A percentile compares a stretch with the other conserved stretches of the same genome.
These are phyloP conservation scores for Calypte anna DNA, from an alignment of 2,113 vertebrate genomes.

Conservation along the genomic window DNA sequence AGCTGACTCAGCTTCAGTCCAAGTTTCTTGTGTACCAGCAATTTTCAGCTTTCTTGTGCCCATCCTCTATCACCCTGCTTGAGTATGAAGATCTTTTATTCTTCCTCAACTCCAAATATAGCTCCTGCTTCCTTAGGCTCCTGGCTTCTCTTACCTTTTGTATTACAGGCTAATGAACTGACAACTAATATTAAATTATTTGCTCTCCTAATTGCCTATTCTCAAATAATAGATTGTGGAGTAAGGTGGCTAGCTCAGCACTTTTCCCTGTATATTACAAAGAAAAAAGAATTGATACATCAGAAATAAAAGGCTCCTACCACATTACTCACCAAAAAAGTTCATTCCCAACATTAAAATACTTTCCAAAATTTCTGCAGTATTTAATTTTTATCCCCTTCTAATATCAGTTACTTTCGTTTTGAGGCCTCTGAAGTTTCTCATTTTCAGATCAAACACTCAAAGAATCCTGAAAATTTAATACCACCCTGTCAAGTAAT, in stretches of 20 bases:
- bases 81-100: not conserved
- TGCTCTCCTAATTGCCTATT: conserved; percentile 35
- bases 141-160: conserved; percentile 21
- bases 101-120: not conserved
- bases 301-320: not conserved
- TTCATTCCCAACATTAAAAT: not conserved
- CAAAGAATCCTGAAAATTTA: conserved; percentile 2
- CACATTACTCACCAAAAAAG: not conserved
- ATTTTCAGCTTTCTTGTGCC: conserved; percentile 12
- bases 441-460: conserved; percentile 15
- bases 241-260: not conserved
- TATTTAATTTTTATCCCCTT: not conserved
- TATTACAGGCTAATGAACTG: conserved; percentile 29
- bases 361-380: not conserved
- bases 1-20: conserved; percentile 12
- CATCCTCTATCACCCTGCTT: not conserved
- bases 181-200: conserved; percentile 53
- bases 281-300: not conserved
- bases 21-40: not conserved
- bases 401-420: not conserved
- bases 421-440: not conserved
- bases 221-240: conserved; percentile 15
- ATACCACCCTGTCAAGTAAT: not conserved
- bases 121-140: not conserved
- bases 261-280: not conserved